These are phyloP conservation scores for Melipona quadrifasciata DNA, from an alignment of 1,140 invertebrate species.

Conservation along the genomic window DNA sequence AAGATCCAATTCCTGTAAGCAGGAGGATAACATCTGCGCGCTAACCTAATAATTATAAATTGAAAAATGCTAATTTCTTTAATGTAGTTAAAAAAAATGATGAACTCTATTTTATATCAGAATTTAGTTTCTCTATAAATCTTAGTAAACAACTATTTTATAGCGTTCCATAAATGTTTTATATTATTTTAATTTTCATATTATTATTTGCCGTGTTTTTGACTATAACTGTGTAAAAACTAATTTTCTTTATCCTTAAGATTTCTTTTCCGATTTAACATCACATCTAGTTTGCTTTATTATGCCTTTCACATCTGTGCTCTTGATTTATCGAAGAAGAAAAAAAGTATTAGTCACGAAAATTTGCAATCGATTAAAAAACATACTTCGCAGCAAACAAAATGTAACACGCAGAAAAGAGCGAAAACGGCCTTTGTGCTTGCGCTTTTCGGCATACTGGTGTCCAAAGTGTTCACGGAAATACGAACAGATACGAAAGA, in stretches of 20 bases:
- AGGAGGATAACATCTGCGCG: background rate
- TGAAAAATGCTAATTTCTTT: background rate
- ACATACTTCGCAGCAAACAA: background rate
- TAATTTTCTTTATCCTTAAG: too few relatives aligned
- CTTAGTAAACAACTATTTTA: too few relatives aligned
- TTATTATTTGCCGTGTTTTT: too few relatives aligned
- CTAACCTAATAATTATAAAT: background rate
- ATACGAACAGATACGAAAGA: background rate
- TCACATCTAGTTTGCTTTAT: too few relatives aligned
- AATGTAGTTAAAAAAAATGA: background rate
- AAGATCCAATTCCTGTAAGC: background rate
- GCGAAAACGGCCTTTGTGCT: background rate
- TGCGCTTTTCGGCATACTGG: background rate
- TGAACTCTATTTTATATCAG: background rate
- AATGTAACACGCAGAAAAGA: background rate
- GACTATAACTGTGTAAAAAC: too few relatives aligned
- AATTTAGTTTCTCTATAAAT: background rate
- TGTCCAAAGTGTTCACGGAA: background rate
- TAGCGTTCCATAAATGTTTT: too few relatives aligned
- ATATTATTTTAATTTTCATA: too few relatives aligned
- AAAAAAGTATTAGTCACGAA: background rate
- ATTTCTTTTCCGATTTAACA: too few relatives aligned
- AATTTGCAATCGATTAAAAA: background rate
- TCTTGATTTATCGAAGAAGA: too few relatives aligned
- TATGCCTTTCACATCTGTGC: too few relatives aligned